These are phyloP conservation scores for Plotosus lineatus DNA, from an alignment of 2,113 vertebrate species.

Conservation along the genomic window DNA sequence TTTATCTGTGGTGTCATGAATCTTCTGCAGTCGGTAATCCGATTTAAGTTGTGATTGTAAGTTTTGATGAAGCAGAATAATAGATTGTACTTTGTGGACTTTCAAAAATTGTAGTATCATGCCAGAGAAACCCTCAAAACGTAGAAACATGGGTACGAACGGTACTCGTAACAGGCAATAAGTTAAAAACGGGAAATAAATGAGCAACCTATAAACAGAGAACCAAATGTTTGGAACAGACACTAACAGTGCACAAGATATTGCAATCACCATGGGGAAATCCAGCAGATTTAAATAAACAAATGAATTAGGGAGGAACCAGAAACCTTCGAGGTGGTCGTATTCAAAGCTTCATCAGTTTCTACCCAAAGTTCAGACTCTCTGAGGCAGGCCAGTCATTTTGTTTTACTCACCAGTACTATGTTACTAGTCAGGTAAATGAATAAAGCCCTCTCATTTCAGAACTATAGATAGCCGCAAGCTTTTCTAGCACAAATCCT, in stretches of 20 bases:
- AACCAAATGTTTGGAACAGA: background rate
- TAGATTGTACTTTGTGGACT: background rate
- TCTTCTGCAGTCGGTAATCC: background rate
- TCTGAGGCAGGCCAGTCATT: slow-evolving; percentile 10
- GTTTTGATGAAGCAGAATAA: background rate
- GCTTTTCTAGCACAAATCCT: background rate
- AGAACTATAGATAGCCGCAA: background rate
- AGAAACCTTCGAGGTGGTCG: background rate
- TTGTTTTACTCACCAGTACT: background rate
- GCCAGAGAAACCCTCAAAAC: background rate
- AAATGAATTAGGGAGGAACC: slow-evolving; percentile 7
- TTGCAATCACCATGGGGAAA: background rate
- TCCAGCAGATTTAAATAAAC: slow-evolving; percentile 18
- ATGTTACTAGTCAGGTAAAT: slow-evolving; percentile 7
- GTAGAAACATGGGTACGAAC: background rate
- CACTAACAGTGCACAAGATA: background rate
- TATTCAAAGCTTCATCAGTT: background rate
- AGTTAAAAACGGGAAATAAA: background rate
- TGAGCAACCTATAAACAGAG: background rate
- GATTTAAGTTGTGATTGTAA: background rate
- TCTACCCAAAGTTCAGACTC: background rate
- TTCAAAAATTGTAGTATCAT: background rate
- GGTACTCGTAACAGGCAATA: background rate
- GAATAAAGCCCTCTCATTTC: background rate
- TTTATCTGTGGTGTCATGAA: background rate